Base-by-base conservation (phyloP, 30 jellyfish, hydroid and myxozoan species). In the Hydractinia echinata region DNA sequence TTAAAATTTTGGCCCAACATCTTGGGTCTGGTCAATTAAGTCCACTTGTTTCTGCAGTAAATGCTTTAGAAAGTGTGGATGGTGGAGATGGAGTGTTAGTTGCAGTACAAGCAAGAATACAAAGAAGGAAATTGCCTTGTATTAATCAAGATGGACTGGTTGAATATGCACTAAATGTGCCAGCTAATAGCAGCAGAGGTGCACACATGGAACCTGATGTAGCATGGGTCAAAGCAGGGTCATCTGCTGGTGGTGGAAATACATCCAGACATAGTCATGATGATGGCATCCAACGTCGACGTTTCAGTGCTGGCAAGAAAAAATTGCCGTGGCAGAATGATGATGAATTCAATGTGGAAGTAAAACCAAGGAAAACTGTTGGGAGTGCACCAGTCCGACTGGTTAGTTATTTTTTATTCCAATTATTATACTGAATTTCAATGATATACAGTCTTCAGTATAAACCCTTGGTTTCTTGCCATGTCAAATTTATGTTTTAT, bases 41-140 rank as follows among this genome's bases (percentile, higher is more conserved):
- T 61, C 98, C 98, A n/a, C 86, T 92, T 51, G 98, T 92, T 55
- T 72, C 96, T 58, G 87, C 98, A n/a, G 98, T 92, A 21, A 95
- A 92, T 72, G 79, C 66, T 82, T 76, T 92, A 62, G 98, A 92
- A 79, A 73, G 81, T 81, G 79, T 62, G 30, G 84, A 89, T 8
- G 89, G 84, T 8, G 96, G 92, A 3, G 96, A 87, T 66, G 98
- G 98, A 15, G 95, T 77, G 4, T 81, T 92, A 90, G 95, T 79
- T 19, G 98, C 98, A 4, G 96, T 92, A 0, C 98, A 92, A 76
- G 95, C 98, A 4, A 74, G 96, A 67, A 89, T 92, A 10, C 90
- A 95, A 5, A 86, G 98, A n/a, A 73, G 92, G 8, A 73, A 69
- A 66, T 70, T 92, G 15, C 98, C 98, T 44, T 83, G 83, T 39